Conservation (phyloP, 2,888 invertebrate species). For the Lasioglossum vierecki region DNA sequence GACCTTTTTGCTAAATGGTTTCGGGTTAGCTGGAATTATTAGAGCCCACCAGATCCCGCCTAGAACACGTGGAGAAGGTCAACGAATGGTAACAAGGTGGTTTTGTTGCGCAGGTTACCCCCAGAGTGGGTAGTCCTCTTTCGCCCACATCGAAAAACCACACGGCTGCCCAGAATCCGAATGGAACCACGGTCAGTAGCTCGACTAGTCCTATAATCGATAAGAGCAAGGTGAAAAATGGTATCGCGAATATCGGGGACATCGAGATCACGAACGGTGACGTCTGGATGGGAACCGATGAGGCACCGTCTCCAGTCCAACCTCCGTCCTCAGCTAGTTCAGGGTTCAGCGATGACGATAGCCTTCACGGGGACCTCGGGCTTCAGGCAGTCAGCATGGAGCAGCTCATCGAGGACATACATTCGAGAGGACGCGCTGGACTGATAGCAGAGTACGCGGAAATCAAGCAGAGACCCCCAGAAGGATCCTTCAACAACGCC, state of each 20-base stretch:
- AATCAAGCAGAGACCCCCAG: constrained; percentile 92
- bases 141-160: constrained; percentile 78
- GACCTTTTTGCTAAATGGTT: neutral
- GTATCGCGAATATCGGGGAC: constrained; percentile 82
- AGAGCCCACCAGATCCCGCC: neutral
- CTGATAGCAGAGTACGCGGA: constrained; percentile 95
- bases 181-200: constrained; percentile 74
- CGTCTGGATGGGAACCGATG: constrained; percentile 84
- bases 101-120: constrained; percentile 75
- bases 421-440: constrained; percentile 91
- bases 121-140: constrained; percentile 80
- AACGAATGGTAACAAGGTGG: neutral
- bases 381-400: constrained; percentile 89
- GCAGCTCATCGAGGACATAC: constrained; percentile 91
- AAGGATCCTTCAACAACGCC: constrained; percentile 94
- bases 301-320: constrained; percentile 85
- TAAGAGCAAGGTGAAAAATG: constrained; percentile 78
- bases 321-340: constrained; percentile 91
- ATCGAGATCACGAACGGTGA: constrained; percentile 84
- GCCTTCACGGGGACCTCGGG: constrained; percentile 88
- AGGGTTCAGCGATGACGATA: constrained; percentile 96
- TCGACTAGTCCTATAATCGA: constrained; percentile 83
- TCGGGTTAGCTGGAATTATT: neutral
- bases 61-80: neutral
- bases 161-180: constrained; percentile 69